Conservation (phyloP, 2,888 invertebrate genomes). For the Parnassius apollo region DNA sequence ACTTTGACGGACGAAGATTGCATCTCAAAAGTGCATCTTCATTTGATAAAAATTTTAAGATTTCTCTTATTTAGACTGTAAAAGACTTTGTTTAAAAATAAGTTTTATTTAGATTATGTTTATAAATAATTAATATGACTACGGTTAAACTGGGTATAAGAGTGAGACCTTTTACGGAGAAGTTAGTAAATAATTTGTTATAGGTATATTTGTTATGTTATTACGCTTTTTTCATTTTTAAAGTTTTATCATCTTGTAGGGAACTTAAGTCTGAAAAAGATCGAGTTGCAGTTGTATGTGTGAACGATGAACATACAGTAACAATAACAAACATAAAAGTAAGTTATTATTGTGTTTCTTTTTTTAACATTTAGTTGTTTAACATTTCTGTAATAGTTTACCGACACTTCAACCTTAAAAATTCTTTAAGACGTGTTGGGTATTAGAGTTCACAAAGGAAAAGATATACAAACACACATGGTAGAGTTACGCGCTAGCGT, state of each 20-base stretch:
- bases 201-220: not conserved
- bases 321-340: constrained; percentile 83
- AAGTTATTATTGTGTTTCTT: constrained; percentile 36
- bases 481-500: no score
- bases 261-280: constrained; percentile 65
- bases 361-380: no score
- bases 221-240: not conserved
- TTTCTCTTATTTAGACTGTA: not conserved
- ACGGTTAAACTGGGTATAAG: constrained; percentile 84
- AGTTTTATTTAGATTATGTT: not conserved
- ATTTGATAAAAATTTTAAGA: not conserved
- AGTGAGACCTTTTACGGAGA: constrained; percentile 83
- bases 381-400: no score
- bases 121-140: constrained; percentile 63
- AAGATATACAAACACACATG: no score
- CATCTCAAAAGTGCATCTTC: not conserved
- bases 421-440: no score
- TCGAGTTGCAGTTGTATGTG: constrained; percentile 61
- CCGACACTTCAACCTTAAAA: no score
- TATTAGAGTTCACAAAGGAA: no score
- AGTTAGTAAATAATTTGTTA: constrained; percentile 61
- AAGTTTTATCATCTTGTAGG: constrained; percentile 43
- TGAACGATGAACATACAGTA: constrained; percentile 72
- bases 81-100: not conserved
- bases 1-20: constrained; percentile 5